phyloP scores from a whole-genome alignment of 2,888 invertebrate species.

The Phyto melanocephala region DNA sequence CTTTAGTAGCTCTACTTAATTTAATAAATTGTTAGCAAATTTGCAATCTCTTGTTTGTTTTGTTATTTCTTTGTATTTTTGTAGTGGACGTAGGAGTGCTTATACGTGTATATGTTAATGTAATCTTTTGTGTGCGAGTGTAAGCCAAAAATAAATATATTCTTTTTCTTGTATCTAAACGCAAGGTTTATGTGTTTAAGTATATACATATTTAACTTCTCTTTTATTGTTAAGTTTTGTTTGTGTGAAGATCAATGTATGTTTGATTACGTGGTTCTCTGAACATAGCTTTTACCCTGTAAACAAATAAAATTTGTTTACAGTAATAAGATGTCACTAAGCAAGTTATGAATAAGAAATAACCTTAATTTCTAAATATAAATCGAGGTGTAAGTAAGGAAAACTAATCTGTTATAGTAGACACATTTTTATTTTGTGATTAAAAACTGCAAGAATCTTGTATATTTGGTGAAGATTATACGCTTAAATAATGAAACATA shows the following conservation, averaged over 20 bases:
- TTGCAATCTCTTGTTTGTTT: conserved; percentile 36
- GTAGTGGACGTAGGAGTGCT: background rate
- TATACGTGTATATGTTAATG: background rate
- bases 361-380: too few species aligned
- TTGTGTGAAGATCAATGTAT: conserved; percentile 45
- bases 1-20: conserved; percentile 52
- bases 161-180: background rate
- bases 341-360: too few species aligned
- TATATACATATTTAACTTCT: conserved; percentile 56
- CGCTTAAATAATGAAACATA: too few species aligned
- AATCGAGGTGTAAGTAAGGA: too few species aligned
- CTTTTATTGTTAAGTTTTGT: conserved; percentile 48
- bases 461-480: too few species aligned
- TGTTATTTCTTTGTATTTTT: conserved; percentile 10
- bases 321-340: too few species aligned
- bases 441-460: too few species aligned
- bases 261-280: background rate
- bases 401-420: too few species aligned
- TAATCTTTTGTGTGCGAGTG: conserved; percentile 4
- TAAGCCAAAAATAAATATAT: conserved; percentile 11
- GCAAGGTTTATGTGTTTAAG: conserved; percentile 16
- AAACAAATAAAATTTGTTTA: too few species aligned
- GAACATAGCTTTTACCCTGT: background rate
- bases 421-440: too few species aligned
- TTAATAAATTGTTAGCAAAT: conserved; percentile 63